These are phyloP conservation scores for Hapalemur alaotrensis DNA, from an alignment of 2,797 vertebrate species.

Conservation along the genomic window DNA sequence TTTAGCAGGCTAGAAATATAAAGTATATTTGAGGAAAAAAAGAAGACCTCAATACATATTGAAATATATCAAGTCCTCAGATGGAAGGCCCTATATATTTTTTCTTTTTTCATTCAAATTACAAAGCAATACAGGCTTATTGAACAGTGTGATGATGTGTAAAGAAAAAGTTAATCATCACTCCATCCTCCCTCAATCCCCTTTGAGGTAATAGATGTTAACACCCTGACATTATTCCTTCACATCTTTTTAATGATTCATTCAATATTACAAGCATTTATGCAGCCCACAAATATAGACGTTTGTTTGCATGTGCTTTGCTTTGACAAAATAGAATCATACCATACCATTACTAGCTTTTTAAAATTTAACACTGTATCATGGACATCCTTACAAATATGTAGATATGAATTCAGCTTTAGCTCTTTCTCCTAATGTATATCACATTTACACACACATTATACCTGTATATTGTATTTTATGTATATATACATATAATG, in stretches of 20 bases:
- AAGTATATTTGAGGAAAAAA: neutral
- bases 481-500: neutral
- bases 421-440: neutral
- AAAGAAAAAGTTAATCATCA: constrained; percentile 21
- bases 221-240: constrained; percentile 11
- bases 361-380: constrained; percentile 2
- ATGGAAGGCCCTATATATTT: neutral
- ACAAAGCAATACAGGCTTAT: neutral
- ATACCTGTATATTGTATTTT: neutral
- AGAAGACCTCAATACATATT: neutral
- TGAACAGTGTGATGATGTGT: neutral
- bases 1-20: neutral
- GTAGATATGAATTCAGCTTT: neutral
- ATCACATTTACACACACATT: neutral
- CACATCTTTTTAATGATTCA: constrained; percentile 9
- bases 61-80: neutral
- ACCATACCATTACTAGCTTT: neutral
- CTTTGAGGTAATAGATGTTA: constrained; percentile 7
- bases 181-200: neutral
- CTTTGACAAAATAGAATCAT: constrained; percentile 42
- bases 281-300: neutral
- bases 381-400: neutral
- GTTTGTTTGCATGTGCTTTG: neutral
- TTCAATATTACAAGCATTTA: constrained; percentile 38
- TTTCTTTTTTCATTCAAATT: constrained; percentile 7